Percentiles rank a stretch among this genome's conserved stretches.
Evolutionary conservation across 2,888 invertebrate species (phyloP).

Genomic region (Agonopterix heracliana): DNA sequence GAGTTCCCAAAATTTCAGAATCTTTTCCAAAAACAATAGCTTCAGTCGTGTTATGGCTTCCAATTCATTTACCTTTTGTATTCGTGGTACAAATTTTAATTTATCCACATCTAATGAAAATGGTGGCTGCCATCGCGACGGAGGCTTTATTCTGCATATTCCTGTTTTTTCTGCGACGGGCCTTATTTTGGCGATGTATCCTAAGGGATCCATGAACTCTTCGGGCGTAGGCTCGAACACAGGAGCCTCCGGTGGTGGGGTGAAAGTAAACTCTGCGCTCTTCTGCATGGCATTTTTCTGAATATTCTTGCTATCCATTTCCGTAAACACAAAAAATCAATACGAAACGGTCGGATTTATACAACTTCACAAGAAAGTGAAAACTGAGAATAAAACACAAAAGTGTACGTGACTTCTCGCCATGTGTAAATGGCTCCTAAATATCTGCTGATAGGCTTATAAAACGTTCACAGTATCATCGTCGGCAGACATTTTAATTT

Average conservation of each 20-base stretch:
- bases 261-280: conserved; percentile 70
- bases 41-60: conserved; percentile 84
- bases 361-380: not conserved
- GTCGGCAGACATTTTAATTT: conserved; percentile 7
- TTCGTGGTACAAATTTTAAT: conserved; percentile 72
- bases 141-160: conserved; percentile 86
- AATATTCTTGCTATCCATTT: conserved; percentile 68
- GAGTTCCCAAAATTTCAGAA: conserved; percentile 84
- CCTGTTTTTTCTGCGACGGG: conserved; percentile 83
- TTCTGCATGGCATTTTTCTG: conserved; percentile 73
- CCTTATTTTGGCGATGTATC: conserved; percentile 83
- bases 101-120: conserved; percentile 85
- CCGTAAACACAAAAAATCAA: conserved; percentile 10
- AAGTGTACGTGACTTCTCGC: conserved; percentile 71
- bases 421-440: conserved; percentile 72
- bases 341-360: not conserved
- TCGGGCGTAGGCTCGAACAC: conserved; percentile 82
- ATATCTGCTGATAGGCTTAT: not conserved
- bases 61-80: conserved; percentile 73
- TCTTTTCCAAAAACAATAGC: conserved; percentile 83
- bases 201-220: conserved; percentile 84
- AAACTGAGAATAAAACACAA: conserved; percentile 9
- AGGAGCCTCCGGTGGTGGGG: conserved; percentile 79
- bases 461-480: not conserved
- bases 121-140: conserved; percentile 85